Evolutionary conservation across 2,797 vertebrate species (phyloP).

Genomic region (Telmatherina bonti): DNA sequence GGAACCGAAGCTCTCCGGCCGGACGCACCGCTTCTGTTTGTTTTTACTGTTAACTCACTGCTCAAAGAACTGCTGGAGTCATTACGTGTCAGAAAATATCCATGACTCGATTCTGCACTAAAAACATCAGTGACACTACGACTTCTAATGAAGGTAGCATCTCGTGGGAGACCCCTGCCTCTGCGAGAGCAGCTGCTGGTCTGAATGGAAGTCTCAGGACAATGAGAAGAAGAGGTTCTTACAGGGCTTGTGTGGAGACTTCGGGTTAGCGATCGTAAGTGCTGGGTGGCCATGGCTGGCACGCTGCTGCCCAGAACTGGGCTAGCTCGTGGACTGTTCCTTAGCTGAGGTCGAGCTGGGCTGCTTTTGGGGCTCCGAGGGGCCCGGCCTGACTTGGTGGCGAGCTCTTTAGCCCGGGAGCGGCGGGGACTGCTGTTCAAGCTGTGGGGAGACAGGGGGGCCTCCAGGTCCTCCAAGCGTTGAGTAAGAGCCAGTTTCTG

Average conservation of each 20-base stretch:
- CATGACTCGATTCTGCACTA: conserved; percentile 24
- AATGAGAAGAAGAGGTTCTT: conserved; percentile 76
- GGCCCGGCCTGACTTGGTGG: conserved; percentile 78
- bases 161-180: conserved; percentile 63
- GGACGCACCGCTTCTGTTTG: conserved; percentile 31
- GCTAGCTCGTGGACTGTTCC: conserved; percentile 84
- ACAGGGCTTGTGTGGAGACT: conserved; percentile 86
- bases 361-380: conserved; percentile 80
- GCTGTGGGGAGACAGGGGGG: conserved; percentile 75
- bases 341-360: conserved; percentile 68
- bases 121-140: conserved; percentile 72
- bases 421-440: conserved; percentile 80
- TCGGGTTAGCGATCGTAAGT: conserved; percentile 77
- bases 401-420: conserved; percentile 80
- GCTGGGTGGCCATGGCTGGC: conserved; percentile 68
- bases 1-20: conserved; percentile 65
- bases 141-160: conserved; percentile 82
- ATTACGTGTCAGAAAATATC: conserved; percentile 23
- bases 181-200: conserved; percentile 30
- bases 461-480: conserved; percentile 86
- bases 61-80: conserved; percentile 57
- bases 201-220: conserved; percentile 36
- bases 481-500: conserved; percentile 89
- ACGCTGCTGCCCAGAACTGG: conserved; percentile 73
- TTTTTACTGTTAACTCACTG: conserved; percentile 44